Evolutionary conservation across 2,113 vertebrate species (phyloP), one percentile per base, ranked within the genome.

Genomic region (Corydoras maculifer): DNA sequence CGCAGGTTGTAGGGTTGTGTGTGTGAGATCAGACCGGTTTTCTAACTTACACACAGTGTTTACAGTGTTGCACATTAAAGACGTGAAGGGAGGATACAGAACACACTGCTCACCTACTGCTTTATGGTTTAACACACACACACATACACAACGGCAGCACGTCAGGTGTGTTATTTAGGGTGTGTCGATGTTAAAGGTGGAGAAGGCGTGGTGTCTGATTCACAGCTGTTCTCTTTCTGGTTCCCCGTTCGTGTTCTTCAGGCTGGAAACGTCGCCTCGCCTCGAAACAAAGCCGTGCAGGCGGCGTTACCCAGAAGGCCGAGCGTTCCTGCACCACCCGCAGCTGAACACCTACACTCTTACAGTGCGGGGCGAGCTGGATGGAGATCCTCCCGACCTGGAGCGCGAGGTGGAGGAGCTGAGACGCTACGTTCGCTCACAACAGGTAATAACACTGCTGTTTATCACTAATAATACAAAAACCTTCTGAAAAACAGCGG

Each of bases 331-430:
- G 75, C 86, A 92, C 68, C 93, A 96, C 73, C 85, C 85, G 0
- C 81, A 81, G 15, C 76, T 93, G 0, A 81, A 86, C 35, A 81
- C 94, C 77, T 96, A 91, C 75, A 91, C 86, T 6, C 81, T 96
- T 72, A 92, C 89, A 0, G 82, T 81, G 3, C 81, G 79, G 70
- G 62, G 69, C 58, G 68, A 14, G 61, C 67, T 77, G 9, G 81
- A 84, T 48, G 59, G 12, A 1, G 1, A 55, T 0, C 63, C 75
- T 30, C 55, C 70, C n/a, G 82, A 43, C 80, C 75, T 89, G 84
- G 84, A 82, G 35, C 77, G 75, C 3, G 84, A 89, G 61, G 84
- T 94, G 15, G 71, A 2, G 68, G 86, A 89, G 70, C 87, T 92
- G 2, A 86, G 73, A 71, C 86, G 71, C 63, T 77, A 75, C 2